Evolutionary conservation across 2,113 vertebrate species (phyloP), one percentile per base, ranked within the genome.

Genomic region (Nymphicus hollandicus): DNA sequence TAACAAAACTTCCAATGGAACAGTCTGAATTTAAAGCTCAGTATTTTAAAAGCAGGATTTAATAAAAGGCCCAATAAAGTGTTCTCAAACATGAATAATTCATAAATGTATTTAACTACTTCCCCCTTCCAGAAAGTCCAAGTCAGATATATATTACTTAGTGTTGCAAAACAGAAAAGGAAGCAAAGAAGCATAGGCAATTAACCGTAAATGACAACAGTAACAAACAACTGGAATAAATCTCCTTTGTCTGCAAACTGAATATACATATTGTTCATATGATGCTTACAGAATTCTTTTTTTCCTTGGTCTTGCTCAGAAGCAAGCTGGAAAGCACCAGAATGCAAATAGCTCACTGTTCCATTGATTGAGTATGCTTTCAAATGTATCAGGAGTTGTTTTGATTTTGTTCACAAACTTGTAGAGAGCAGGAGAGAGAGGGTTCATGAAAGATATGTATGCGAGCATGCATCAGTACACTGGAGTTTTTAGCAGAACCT

Each of bases 321-420:
- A 86, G 10, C 29, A 17, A 65, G 65, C 28, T 60, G 70, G 87
- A 77, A 76, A 37, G 52, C 43, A 64, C 29, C 27, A 61, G 60
- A 87, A 66, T 85, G 60, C 46, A 44, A 85, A 66, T 37, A 71
- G 11, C 17, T 77, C 9, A 41, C 29, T 13, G 29, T 52, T 73
- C 29, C 53, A 39, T 81, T 76, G 46, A 72, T 14, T 73, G 49
- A n/a, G 10, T 24, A 8, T 76, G 22, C 28, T 29, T 69, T 81
- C 0, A 3, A 49, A 70, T 88, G 65, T 41, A 29, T 37, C 8
- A 27, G 33, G 29, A 77, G 10, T 43, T 78, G 11, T 77, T 73
- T 86, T 87, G 37, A 66, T 85, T 85, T 89, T 91, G 7, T 58
- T 81, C n/a, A 25, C 24, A 87, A 49, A 50, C 20, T 44, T 73